Evolutionary conservation across 2,113 vertebrate species (phyloP).

Genomic region (Ciconia boyciana): DNA sequence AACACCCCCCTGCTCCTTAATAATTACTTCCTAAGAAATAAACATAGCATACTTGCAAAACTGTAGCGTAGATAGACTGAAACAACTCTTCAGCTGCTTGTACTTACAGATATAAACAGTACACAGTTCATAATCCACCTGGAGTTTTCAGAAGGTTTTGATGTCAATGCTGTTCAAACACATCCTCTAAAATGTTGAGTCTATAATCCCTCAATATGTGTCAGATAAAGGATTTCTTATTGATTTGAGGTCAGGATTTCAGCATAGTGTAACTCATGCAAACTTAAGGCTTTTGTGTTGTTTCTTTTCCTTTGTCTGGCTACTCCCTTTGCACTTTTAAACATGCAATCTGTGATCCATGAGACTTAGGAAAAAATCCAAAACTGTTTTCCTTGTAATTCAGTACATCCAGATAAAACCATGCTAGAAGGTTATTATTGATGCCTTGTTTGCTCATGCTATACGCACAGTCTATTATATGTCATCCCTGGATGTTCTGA

Average conservation of each 20-base stretch:
- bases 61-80: not conserved
- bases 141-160: slow-evolving; percentile 56
- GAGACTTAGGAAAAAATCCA: slow-evolving; percentile 44
- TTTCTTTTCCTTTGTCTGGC: slow-evolving; percentile 42
- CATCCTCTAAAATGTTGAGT: slow-evolving; percentile 20
- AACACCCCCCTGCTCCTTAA: not conserved
- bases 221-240: slow-evolving; percentile 46
- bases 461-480: not conserved
- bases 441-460: slow-evolving; percentile 37
- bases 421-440: slow-evolving; percentile 51
- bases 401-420: slow-evolving; percentile 50
- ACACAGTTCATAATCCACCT: slow-evolving; percentile 35
- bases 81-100: slow-evolving; percentile 35
- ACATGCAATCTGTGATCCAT: slow-evolving; percentile 10
- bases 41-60: not conserved
- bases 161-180: slow-evolving; percentile 48
- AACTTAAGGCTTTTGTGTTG: slow-evolving; percentile 47
- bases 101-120: slow-evolving; percentile 51
- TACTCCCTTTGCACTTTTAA: slow-evolving; percentile 24
- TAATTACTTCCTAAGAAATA: slow-evolving; percentile 30
- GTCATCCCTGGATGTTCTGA: slow-evolving; percentile 32
- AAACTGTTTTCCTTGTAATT: slow-evolving; percentile 46
- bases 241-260: slow-evolving; percentile 56
- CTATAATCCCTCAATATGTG: slow-evolving; percentile 54
- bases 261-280: slow-evolving; percentile 34